Evolutionary conservation across 2,888 invertebrate genomes (phyloP).

Genomic region (Schizotus pectinicornis): DNA sequence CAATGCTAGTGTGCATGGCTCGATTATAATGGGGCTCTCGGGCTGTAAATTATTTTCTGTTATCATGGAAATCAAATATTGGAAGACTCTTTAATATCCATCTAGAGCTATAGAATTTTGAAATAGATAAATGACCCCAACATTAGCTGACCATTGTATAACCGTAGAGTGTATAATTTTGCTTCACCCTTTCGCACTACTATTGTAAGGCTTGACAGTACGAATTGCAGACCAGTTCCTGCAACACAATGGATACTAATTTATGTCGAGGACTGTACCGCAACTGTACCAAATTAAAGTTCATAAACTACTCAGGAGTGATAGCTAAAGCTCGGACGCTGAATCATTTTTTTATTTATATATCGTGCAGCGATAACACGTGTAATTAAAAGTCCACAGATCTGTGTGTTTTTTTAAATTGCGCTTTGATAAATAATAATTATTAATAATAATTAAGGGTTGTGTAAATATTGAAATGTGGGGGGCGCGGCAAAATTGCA

Average conservation of each 20-base stretch:
- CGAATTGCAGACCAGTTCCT: constrained; percentile 53
- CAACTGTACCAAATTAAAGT: constrained; percentile 30
- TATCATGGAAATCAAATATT: background rate
- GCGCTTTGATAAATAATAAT: background rate
- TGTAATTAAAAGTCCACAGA: too few relatives aligned
- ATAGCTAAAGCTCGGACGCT: constrained; percentile 12
- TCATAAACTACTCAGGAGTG: constrained; percentile 20
- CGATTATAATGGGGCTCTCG: too few relatives aligned
- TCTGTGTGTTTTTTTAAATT: too few relatives aligned
- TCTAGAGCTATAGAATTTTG: constrained; percentile 34
- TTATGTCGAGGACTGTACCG: constrained; percentile 51
- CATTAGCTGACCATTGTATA: constrained; percentile 56
- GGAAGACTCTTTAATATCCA: too few relatives aligned
- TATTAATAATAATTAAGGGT: background rate
- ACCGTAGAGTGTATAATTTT: constrained; percentile 54
- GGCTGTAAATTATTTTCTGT: too few relatives aligned
- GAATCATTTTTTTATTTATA: background rate
- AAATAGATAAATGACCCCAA: constrained; percentile 47
- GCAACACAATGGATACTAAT: constrained; percentile 55
- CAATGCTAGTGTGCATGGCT: too few relatives aligned
- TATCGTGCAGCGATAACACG: too few relatives aligned
- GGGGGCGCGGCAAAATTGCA: background rate
- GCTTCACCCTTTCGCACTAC: constrained; percentile 45
- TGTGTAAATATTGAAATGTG: constrained; percentile 5
- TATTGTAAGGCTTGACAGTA: constrained; percentile 54